Base-by-base conservation (phyloP, 2,888 invertebrate genomes). In the Podabrus alpinus region DNA sequence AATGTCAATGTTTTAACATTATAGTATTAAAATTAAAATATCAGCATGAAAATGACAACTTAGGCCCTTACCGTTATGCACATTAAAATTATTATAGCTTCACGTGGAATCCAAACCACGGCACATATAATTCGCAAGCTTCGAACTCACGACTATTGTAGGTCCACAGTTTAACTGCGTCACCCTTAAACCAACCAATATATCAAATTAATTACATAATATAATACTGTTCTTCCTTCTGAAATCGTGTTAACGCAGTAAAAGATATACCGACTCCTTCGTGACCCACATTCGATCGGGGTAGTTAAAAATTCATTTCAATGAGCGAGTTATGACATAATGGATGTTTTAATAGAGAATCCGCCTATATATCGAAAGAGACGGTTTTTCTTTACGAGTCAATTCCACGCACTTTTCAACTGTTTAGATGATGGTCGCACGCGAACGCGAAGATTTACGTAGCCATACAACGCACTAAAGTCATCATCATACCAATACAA, bases 391-490 rank as follows among this genome's bases (percentile, higher is more conserved):
- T 84, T 84, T 85, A 85, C 84, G 84, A 82, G 81, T 83, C 81
- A 82, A 84, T 83, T 85, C 80, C 85, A 85, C 84, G 85, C 84
- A 84, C 84, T 82, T 82, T 81, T 79, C 76, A 78, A 80, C 82
- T 83, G 81, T 84, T 84, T 84, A 85, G 82, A 82, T 81, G 82
- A 77, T 75, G 79, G 72, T 71, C 73, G 80, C 85, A 85, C 84
- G 85, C 85, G 83, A 85, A 78, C 74, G 76, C 76, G 75, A 75
- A 81, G 84, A 84, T 85, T 85, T 85, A 85, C 83, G 83, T 79
- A 76, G 77, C 69, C 76, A 78, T 79, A 80, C 79, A 83, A 83
- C 82, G 83, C 81, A 79, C 83, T 79, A 78, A 81, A 80, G 80
- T 77, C 80, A 76, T 75, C 62, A 66, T 76, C 78, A 76, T 74